phyloP scores from a whole-genome alignment of 2,888 invertebrate species.

The Lithophane ornitopus region DNA sequence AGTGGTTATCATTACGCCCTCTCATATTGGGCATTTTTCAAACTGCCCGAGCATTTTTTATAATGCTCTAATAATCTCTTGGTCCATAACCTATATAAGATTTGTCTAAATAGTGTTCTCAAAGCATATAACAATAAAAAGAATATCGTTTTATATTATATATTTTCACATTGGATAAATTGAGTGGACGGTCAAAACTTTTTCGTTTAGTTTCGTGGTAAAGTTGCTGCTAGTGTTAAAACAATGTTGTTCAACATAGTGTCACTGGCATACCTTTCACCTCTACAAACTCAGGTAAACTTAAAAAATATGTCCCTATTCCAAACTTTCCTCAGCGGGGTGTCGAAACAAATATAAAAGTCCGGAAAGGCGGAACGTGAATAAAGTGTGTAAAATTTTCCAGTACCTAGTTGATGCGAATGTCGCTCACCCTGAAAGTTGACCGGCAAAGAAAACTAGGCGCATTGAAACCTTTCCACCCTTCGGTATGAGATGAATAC shows the following conservation, averaged over 20 bases:
- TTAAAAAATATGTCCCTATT: conserved; percentile 16
- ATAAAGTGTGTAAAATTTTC: conserved; percentile 24
- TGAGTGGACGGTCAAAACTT: background rate
- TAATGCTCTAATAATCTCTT: too few species aligned
- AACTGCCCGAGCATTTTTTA: too few species aligned
- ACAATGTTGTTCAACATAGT: conserved; percentile 15
- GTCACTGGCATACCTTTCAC: conserved; percentile 3
- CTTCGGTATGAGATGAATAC: conserved; percentile 4
- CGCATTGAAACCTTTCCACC: conserved; percentile 8
- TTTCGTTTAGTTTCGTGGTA: conserved; percentile 2
- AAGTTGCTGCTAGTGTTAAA: conserved; percentile 4
- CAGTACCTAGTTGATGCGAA: conserved; percentile 5
- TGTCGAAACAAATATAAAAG: conserved; percentile 37
- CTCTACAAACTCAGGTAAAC: conserved; percentile 7
- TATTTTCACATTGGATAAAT: background rate
- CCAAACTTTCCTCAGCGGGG: conserved; percentile 16
- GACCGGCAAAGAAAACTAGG: conserved; percentile 13
- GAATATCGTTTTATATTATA: background rate
- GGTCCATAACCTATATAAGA: too few species aligned
- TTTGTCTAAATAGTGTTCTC: too few species aligned
- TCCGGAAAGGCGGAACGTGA: conserved; percentile 6
- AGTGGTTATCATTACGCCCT: too few species aligned
- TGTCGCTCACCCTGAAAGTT: conserved; percentile 14
- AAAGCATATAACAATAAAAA: too few species aligned
- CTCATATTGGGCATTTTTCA: too few species aligned